Evolutionary conservation across 2,113 vertebrate genomes (phyloP).

Genomic region (Anser cygnoides): DNA sequence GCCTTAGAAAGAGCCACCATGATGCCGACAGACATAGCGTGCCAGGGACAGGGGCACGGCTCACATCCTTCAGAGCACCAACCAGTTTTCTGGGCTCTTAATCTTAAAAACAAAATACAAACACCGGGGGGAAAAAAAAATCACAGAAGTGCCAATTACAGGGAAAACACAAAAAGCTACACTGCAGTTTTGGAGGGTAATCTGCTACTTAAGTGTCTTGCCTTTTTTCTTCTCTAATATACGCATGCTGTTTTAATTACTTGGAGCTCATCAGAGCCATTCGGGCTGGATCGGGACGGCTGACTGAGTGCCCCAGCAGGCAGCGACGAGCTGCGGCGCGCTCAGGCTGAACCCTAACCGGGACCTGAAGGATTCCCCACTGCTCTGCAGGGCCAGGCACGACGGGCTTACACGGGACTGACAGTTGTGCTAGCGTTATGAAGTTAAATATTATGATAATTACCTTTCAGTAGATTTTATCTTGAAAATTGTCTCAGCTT

Average conservation of each 20-base stretch:
- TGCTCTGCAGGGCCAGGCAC: not conserved
- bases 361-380: not conserved
- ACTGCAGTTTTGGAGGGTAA: not conserved
- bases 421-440: not conserved
- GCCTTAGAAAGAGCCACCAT: not conserved
- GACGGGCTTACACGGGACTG: not conserved
- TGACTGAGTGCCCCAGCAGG: not conserved
- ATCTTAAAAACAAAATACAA: not conserved
- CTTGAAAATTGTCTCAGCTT: not conserved
- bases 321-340: accelerated
- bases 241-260: not conserved
- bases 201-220: not conserved
- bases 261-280: not conserved
- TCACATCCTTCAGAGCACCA: accelerated
- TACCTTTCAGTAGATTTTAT: not conserved
- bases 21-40: accelerated
- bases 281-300: not conserved
- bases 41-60: not conserved
- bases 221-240: not conserved
- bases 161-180: not conserved
- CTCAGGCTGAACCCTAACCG: not conserved
- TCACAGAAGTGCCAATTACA: not conserved
- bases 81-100: not conserved
- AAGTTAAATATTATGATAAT: not conserved
- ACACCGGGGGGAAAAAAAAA: not conserved